Conservation (phyloP, 2,797 vertebrate genomes). For the Phalanger gymnotis region DNA sequence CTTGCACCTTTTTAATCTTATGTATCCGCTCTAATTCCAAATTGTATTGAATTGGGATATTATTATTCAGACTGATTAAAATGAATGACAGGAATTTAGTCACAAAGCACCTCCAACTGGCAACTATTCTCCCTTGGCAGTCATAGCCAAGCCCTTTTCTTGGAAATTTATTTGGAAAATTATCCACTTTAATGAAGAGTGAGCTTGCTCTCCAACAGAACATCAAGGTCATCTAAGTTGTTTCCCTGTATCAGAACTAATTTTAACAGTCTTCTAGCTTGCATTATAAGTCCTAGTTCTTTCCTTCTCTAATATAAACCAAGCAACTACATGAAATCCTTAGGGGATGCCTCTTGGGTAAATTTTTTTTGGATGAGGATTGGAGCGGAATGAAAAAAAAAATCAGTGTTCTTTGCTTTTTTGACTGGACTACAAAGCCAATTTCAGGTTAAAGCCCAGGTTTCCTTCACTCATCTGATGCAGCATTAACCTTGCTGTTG, state of each 20-base stretch:
- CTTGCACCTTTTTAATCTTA: constrained; percentile 19
- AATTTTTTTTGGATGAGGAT: constrained; percentile 13
- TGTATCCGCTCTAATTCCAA: background rate
- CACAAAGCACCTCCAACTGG: background rate
- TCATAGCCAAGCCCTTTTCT: background rate
- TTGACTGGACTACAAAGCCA: background rate
- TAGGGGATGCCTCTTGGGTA: background rate
- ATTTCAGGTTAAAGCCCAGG: background rate
- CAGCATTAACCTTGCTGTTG: background rate
- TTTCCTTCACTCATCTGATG: background rate
- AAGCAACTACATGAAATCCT: background rate
- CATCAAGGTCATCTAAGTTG: background rate
- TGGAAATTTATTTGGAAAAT: background rate
- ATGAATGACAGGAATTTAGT: constrained; percentile 22
- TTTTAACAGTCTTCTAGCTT: background rate
- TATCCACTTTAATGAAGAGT: background rate
- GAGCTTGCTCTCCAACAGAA: constrained; percentile 6
- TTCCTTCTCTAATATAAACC: background rate
- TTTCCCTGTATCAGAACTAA: background rate
- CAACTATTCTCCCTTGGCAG: background rate
- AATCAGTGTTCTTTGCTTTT: background rate
- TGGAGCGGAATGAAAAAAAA: background rate
- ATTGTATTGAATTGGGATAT: constrained; percentile 26
- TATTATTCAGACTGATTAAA: constrained; percentile 17
- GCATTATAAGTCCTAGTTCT: background rate